Evolutionary conservation across 2,797 vertebrate genomes (phyloP), one percentile per base, ranked within the genome.

Genomic region (Lacerta viridis): DNA sequence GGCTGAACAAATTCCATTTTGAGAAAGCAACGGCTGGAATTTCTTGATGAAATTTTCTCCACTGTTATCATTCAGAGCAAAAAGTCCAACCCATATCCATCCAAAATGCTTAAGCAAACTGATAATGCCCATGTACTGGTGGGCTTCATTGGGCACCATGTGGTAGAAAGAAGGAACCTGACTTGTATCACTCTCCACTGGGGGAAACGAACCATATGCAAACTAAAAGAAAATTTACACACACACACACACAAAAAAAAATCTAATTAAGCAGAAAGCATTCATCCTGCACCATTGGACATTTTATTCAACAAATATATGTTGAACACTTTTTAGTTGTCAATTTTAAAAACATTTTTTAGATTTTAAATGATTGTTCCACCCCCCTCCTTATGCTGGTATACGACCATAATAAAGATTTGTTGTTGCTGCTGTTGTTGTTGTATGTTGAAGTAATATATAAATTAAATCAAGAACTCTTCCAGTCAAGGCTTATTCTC

Each of bases 151-250:
- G 9, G 86, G 29, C 3, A 20, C 86, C 41, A 68, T 82, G 36
- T 5, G 41, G 10, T 75, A 66, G 36, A 87, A 36, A 5, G 20
- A 46, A 66, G 59, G 5, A 8, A 6, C 6, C 1, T 27, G 5
- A 13, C 10, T 25, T 23, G 9, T 25, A 29, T 36, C 20, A 5
- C 17, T 46, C 3, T 43, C 8, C 11, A 25, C 41, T 46, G 39
- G 55, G 20, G 23, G 4, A 82, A 82, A 82, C 50, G 86, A 83
- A 29, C 86, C 71, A 68, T 87, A 87, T 33, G 80, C 43, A 10
- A 85, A 72, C 84, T 68, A 68, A 68, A 27, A 55, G 50, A 55
- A 55, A 55, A 55, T 15, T 13, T 50, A 50, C 50, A 41, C 3
- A 41, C 3, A 41, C n/a, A n/a, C n/a, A n/a, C 7, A 43, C n/a